Evolutionary conservation across 2,113 vertebrate species (phyloP).

Genomic region (Neolamprologus cancellatus): DNA sequence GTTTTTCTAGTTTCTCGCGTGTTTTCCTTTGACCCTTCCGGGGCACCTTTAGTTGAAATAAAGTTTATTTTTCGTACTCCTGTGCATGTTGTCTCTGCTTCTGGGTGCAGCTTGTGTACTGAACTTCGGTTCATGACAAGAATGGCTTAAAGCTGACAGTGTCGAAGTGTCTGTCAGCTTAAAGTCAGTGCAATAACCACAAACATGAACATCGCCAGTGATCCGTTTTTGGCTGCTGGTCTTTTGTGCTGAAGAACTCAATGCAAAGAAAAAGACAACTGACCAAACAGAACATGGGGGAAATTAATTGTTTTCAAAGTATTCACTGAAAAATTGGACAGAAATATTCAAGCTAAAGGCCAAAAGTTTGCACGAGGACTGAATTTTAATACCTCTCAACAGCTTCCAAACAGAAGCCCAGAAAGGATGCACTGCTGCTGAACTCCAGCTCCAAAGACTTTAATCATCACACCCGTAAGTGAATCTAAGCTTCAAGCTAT

Average conservation of each 20-base stretch:
- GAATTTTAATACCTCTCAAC: not conserved
- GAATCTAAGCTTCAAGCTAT: not conserved
- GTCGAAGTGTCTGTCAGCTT: rapidly evolving
- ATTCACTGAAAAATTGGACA: rapidly evolving
- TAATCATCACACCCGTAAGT: rapidly evolving
- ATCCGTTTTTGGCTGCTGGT: not conserved
- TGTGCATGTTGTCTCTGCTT: too few species aligned
- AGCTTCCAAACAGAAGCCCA: not conserved
- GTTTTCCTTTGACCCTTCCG: too few species aligned
- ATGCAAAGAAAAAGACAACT: rapidly evolving
- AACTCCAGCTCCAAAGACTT: not conserved
- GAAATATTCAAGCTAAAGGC: not conserved
- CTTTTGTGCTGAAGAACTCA: not conserved
- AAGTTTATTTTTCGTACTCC: rapidly evolving
- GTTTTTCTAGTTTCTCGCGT: too few species aligned
- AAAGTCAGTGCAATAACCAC: not conserved
- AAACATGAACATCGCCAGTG: rapidly evolving
- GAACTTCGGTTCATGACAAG: too few species aligned
- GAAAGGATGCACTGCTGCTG: not conserved
- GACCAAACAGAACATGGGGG: not conserved
- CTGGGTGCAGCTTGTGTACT: too few species aligned
- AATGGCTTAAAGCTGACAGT: rapidly evolving
- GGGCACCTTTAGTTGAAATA: too few species aligned
- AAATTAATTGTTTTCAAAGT: not conserved
- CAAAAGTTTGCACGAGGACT: not conserved